Conservation (phyloP, 1,140 invertebrate genomes). For the Ylistrum balloti region DNA sequence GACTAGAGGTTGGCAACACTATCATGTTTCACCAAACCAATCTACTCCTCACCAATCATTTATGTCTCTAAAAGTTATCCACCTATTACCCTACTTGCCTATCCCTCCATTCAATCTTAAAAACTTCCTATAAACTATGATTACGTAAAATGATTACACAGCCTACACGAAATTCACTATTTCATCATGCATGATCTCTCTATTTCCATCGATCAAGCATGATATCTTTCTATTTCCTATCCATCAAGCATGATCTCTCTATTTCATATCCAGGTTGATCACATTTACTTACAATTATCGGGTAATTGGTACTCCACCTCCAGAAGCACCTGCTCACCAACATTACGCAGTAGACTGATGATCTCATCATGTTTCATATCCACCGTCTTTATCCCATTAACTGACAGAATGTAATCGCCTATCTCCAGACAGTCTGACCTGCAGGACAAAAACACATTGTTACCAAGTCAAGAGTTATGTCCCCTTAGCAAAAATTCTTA, state of each 20-base stretch:
- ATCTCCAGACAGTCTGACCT: constrained; percentile 87
- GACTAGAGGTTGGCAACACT: too few species aligned
- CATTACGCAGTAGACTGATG: constrained; percentile 89
- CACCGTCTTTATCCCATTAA: constrained; percentile 91
- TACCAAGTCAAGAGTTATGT: neutral
- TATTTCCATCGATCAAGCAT: too few species aligned
- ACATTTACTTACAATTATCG: constrained; percentile 86
- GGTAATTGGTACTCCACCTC: constrained; percentile 93
- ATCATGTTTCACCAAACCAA: too few species aligned
- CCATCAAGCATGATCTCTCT: neutral
- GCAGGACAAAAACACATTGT: constrained; percentile 54
- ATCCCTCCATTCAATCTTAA: too few species aligned
- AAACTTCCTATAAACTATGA: too few species aligned
- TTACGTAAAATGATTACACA: too few species aligned
- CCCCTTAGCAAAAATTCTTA: neutral
- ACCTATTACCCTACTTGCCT: too few species aligned
- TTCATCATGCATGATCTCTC: too few species aligned
- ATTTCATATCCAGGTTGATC: neutral
- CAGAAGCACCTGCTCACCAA: constrained; percentile 88
- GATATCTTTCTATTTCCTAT: too few species aligned
- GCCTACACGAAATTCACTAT: too few species aligned
- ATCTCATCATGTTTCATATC: constrained; percentile 91
- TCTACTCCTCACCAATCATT: too few species aligned
- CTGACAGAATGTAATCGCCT: constrained; percentile 90
- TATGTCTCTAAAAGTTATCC: too few species aligned